Conservation (phyloP, 2,113 vertebrate species). For the Pyrgilauda ruficollis region DNA sequence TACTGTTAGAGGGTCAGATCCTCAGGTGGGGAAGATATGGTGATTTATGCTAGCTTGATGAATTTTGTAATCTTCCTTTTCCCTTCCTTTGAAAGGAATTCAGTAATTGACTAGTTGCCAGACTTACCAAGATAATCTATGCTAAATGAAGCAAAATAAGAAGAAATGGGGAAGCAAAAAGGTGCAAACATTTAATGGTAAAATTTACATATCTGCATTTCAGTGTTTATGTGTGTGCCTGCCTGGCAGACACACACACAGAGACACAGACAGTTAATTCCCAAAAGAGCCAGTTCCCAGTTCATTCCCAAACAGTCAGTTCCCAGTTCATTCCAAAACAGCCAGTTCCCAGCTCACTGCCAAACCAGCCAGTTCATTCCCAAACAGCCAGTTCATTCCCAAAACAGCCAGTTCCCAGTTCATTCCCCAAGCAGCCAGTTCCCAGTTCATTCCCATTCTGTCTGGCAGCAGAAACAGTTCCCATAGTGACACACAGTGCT, state of each 20-base stretch:
- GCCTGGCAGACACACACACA: background rate
- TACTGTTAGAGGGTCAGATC: slow-evolving; percentile 18
- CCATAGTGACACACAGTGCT: slow-evolving; percentile 16
- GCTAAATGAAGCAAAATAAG: slow-evolving; percentile 21
- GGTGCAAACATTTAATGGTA: background rate
- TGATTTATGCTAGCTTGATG: slow-evolving; percentile 33
- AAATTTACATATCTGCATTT: background rate
- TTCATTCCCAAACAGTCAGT: background rate
- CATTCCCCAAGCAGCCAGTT: too few relatives aligned
- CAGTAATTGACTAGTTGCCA: slow-evolving; percentile 20
- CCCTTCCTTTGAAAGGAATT: background rate
- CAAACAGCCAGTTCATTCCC: too few relatives aligned
- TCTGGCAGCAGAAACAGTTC: slow-evolving; percentile 14
- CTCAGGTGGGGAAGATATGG: slow-evolving; percentile 42
- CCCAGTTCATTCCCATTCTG: background rate
- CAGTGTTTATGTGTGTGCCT: background rate
- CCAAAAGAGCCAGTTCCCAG: background rate
- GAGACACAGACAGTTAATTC: background rate
- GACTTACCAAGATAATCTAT: background rate
- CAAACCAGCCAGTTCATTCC: too few relatives aligned
- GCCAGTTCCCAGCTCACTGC: background rate
- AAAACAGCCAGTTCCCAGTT: background rate
- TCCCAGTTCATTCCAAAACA: background rate
- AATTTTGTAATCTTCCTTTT: background rate
- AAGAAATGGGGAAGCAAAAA: background rate